Evolutionary conservation across 2,113 vertebrate genomes (phyloP), one percentile per base, ranked within the genome.

Genomic region (Ochotona princeps): DNA sequence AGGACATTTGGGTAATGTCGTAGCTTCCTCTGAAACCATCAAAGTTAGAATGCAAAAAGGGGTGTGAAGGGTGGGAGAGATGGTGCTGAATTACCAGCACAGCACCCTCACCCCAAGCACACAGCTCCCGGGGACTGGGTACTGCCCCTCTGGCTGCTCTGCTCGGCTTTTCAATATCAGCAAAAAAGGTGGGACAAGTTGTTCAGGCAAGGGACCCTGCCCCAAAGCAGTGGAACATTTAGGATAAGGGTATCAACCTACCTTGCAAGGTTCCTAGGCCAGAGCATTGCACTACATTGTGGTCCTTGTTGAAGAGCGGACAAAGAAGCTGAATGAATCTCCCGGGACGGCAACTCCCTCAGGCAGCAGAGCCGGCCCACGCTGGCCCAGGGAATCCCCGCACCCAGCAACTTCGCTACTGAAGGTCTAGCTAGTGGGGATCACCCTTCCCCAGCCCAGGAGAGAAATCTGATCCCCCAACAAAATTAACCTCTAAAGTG

Each of bases 401-500:
- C 92, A 89, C 94, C 95, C 96, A 95, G 97, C 97, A 93, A 93
- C 95, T 96, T 94, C 7, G 89, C 95, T 67, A 95, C 97, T 90
- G 73, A 93, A 96, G 97, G 89, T 92, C 93, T 63, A 75, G 96
- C 96, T 96, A 79, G 96, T 94, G 97, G 95, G 96, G 97, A 97
- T 98, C 97, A 96, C 97, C 96, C 92, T 97, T 78, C 97, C 96
- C 97, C 97, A 96, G 97, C 97, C 97, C 97, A 82, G 90, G 80
- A 97, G 97, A 97, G 98, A 98, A 98, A 98, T 97, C 95, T 76
- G 98, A 98, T 98, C 98, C 97, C 94, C 97, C 96, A 94, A 97
- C 91, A 96, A 96, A 98, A 98, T 98, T 98, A 98, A 98, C 98
- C 98, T 97, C 97, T 97, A 87, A 97, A 98, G 97, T 97, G 97